Percentiles rank a stretch among this genome's conserved stretches.
Conservation (phyloP, 1,140 invertebrate species). For the Gonatopus flavifemur region DNA sequence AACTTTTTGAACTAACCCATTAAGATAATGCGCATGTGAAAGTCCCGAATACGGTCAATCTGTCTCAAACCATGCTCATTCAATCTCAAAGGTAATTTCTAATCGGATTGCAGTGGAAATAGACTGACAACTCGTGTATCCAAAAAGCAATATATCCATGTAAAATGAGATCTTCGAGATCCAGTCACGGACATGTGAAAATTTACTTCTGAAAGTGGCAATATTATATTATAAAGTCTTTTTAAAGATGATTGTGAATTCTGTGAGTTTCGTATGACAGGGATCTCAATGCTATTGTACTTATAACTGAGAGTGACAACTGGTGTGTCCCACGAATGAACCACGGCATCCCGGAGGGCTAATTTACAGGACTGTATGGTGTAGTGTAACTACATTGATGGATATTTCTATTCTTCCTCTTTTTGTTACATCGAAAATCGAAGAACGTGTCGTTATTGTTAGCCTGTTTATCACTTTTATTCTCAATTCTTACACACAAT, state of each 20-base stretch:
- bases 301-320: slow-evolving; percentile 45
- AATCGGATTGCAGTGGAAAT: too few relatives aligned
- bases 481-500: background rate
- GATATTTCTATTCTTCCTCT: slow-evolving; percentile 33
- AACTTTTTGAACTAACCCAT: too few relatives aligned
- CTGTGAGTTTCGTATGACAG: slow-evolving; percentile 34
- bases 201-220: too few relatives aligned
- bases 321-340: slow-evolving; percentile 42
- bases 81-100: too few relatives aligned
- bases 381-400: slow-evolving; percentile 43
- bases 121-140: too few relatives aligned
- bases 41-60: too few relatives aligned
- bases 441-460: slow-evolving; percentile 37
- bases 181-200: too few relatives aligned
- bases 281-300: slow-evolving; percentile 30
- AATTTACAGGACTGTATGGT: slow-evolving; percentile 42
- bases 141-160: too few relatives aligned
- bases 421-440: slow-evolving; percentile 41
- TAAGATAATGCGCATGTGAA: too few relatives aligned
- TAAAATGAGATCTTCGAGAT: too few relatives aligned
- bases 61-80: too few relatives aligned
- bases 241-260: slow-evolving; percentile 16
- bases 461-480: slow-evolving; percentile 37
- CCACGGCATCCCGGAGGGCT: slow-evolving; percentile 38
- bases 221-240: slow-evolving; percentile 10